These are phyloP conservation scores for Vimba vimba DNA, from an alignment of 2,113 vertebrate species.

Conservation along the genomic window DNA sequence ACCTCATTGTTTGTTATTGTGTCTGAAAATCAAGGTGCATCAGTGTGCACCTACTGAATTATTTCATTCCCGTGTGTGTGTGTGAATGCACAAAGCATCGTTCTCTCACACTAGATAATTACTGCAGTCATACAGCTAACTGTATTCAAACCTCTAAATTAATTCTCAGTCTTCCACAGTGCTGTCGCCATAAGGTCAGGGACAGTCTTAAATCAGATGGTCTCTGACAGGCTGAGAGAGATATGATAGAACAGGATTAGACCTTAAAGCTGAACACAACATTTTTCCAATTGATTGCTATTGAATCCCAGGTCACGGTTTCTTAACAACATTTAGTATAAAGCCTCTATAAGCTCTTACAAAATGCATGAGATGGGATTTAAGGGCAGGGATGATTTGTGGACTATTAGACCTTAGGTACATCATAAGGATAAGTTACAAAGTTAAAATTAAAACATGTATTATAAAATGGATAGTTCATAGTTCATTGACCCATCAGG, in stretches of 20 bases:
- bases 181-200: slow-evolving; percentile 25
- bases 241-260: slow-evolving; percentile 45
- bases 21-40: slow-evolving; percentile 23
- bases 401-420: not conserved
- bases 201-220: slow-evolving; percentile 50
- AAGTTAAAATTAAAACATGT: not conserved
- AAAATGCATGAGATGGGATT: slow-evolving; percentile 16
- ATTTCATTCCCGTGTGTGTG: slow-evolving; percentile 62
- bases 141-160: slow-evolving; percentile 49
- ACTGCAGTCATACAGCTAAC: slow-evolving; percentile 42
- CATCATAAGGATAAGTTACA: not conserved
- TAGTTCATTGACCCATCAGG: too few relatives aligned
- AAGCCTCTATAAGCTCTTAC: slow-evolving; percentile 24
- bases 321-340: slow-evolving; percentile 11
- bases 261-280: slow-evolving; percentile 35
- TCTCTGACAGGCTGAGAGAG: slow-evolving; percentile 26
- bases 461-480: not conserved
- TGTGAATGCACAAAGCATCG: slow-evolving; percentile 41
- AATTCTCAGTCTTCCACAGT: slow-evolving; percentile 30
- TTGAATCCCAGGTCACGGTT: slow-evolving; percentile 20
- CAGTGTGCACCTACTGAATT: slow-evolving; percentile 54
- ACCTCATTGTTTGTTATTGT: slow-evolving; percentile 2
- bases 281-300: slow-evolving; percentile 37
- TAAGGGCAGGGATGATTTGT: not conserved
- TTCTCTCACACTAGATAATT: slow-evolving; percentile 43